A percentile compares a stretch with the other conserved stretches of the same genome.
Evolutionary conservation across 2,797 vertebrate species (phyloP).

Genomic region (Bradypodion pumilum): DNA sequence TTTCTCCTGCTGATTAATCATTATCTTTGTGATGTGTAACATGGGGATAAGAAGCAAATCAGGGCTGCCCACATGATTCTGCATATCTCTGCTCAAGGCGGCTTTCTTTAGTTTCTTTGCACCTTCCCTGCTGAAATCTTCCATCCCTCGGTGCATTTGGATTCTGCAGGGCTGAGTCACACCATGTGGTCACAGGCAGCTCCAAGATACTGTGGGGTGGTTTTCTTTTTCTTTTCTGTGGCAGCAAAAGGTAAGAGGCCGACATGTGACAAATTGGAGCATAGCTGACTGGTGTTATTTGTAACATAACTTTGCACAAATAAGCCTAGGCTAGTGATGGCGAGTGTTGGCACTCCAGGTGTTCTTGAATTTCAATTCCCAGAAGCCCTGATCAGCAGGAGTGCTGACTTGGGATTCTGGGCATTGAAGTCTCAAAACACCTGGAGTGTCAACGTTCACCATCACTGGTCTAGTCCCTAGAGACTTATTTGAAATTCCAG

Average conservation of each 20-base stretch:
- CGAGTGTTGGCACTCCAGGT: no score
- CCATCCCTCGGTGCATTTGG: not conserved
- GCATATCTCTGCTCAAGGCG: not conserved
- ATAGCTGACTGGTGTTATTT: not conserved
- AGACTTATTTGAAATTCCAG: rapidly evolving
- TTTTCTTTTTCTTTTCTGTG: slow-evolving; percentile 43
- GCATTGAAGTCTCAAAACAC: no score
- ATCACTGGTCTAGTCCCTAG: no score
- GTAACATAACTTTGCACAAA: not conserved
- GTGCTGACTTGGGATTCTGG: no score
- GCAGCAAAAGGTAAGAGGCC: slow-evolving; percentile 60
- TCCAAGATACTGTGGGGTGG: slow-evolving; percentile 6
- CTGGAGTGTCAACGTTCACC: no score
- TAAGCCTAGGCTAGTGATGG: no score
- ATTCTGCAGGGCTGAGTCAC: not conserved
- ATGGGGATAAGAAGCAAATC: slow-evolving; percentile 31
- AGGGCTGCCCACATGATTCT: slow-evolving; percentile 18
- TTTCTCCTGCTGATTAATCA: slow-evolving; percentile 61
- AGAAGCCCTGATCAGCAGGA: no score
- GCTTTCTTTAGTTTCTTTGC: not conserved
- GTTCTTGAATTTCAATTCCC: no score
- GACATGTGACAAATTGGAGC: no score
- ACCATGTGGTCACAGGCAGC: slow-evolving; percentile 3
- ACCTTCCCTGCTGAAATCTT: not conserved
- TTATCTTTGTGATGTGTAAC: slow-evolving; percentile 52